These are phyloP conservation scores for Drosophila sp. DNA, from an alignment of 1,140 invertebrate species.

Conservation along the genomic window DNA sequence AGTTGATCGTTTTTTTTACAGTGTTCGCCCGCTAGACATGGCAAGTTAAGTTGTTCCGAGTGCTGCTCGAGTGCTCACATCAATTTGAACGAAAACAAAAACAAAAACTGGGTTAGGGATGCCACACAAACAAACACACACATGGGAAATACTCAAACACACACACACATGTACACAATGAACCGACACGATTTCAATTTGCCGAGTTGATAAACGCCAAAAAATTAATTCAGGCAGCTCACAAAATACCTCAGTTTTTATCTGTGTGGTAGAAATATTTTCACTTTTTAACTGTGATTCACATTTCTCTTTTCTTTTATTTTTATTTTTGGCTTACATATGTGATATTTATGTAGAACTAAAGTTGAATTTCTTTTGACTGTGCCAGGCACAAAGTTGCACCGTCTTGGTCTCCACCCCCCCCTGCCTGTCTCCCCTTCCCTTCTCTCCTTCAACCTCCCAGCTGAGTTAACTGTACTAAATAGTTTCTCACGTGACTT, in stretches of 20 bases:
- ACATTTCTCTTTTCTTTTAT: not conserved
- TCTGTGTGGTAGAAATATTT: slow-evolving; percentile 57
- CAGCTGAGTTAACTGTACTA: slow-evolving; percentile 69
- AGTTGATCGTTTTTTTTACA: no score
- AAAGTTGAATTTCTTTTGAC: slow-evolving; percentile 78
- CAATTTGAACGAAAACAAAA: slow-evolving; percentile 44
- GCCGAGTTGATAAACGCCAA: slow-evolving; percentile 74
- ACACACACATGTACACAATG: slow-evolving; percentile 11
- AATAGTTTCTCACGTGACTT: slow-evolving; percentile 83
- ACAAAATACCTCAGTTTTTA: slow-evolving; percentile 53
- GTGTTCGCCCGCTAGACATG: no score
- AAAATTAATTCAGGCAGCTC: slow-evolving; percentile 72
- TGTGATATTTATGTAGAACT: slow-evolving; percentile 65
- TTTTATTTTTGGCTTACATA: slow-evolving; percentile 9
- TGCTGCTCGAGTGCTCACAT: slow-evolving; percentile 56
- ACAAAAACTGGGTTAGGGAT: slow-evolving; percentile 68
- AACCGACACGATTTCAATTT: slow-evolving; percentile 77
- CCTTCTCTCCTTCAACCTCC: not conserved
- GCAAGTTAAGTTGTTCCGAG: slow-evolving; percentile 29
- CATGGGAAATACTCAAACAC: not conserved
- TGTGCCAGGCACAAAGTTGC: slow-evolving; percentile 77
- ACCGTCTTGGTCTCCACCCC: slow-evolving; percentile 31
- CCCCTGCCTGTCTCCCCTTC: not conserved
- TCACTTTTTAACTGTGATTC: slow-evolving; percentile 76
- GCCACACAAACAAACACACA: slow-evolving; percentile 27